Evolutionary conservation across 2,888 invertebrate species (phyloP).

Genomic region (Pantelozetes paolii): DNA sequence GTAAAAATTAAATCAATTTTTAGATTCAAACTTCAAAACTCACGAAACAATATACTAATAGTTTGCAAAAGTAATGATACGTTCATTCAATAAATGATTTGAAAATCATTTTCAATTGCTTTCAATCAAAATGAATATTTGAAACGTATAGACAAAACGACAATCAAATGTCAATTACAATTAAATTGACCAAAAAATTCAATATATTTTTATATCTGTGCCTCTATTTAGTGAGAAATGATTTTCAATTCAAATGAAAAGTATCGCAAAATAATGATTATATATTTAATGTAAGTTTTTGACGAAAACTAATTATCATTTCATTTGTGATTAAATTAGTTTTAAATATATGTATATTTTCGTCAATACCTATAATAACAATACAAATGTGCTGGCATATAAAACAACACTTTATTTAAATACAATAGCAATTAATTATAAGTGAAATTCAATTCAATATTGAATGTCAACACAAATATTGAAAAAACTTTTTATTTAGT

Average conservation of each 20-base stretch:
- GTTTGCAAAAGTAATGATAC: background rate
- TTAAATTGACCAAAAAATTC: background rate
- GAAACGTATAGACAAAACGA: background rate
- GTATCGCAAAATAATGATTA: background rate
- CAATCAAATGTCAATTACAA: background rate
- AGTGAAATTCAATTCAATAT: background rate
- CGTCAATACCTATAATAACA: background rate
- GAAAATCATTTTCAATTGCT: background rate
- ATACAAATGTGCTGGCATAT: background rate
- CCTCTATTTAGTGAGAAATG: background rate
- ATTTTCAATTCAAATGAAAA: background rate
- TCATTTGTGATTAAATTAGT: background rate
- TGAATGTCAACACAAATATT: background rate
- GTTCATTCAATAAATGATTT: background rate
- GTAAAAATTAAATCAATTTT: background rate
- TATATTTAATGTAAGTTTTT: background rate
- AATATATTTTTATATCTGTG: background rate
- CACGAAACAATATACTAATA: background rate
- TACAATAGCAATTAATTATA: constrained; percentile 11
- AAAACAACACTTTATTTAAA: constrained; percentile 9
- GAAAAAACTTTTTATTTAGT: background rate
- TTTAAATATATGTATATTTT: background rate
- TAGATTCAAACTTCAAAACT: no score
- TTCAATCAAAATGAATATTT: background rate
- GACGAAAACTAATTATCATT: background rate